Evolutionary conservation across 2,888 invertebrate species (phyloP).

Genomic region (Luffia ferchaultella): DNA sequence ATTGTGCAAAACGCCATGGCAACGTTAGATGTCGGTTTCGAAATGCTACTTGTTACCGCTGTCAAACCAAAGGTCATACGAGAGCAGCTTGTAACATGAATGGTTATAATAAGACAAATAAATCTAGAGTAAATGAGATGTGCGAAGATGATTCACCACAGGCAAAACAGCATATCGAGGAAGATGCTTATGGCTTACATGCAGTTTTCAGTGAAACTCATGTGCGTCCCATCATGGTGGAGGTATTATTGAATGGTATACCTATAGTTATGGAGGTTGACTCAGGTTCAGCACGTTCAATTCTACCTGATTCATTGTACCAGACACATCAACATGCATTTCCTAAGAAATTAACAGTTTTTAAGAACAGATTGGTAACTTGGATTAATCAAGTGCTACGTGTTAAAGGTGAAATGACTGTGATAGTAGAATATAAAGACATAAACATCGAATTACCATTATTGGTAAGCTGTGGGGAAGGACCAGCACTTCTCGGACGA

Average conservation of each 20-base stretch:
- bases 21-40: slow-evolving; percentile 5
- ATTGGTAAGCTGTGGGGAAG: not conserved
- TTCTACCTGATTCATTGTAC: slow-evolving; percentile 5
- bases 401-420: slow-evolving; percentile 1
- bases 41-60: slow-evolving; percentile 8
- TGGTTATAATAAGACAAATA: too few species aligned
- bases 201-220: not conserved
- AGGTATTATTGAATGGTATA: slow-evolving; percentile 5
- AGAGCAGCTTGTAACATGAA: slow-evolving; percentile 4
- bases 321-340: slow-evolving; percentile 3
- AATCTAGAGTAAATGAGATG: slow-evolving; percentile 4
- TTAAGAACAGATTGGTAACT: slow-evolving; percentile 7
- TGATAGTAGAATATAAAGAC: slow-evolving; percentile 1
- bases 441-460: slow-evolving; percentile 1
- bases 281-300: slow-evolving; percentile 7
- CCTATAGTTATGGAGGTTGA: slow-evolving; percentile 9
- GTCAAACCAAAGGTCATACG: slow-evolving; percentile 8
- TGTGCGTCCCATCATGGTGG: slow-evolving; percentile 2
- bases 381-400: slow-evolving; percentile 5
- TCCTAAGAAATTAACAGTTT: slow-evolving; percentile 2
- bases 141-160: not conserved
- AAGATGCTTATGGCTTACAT: slow-evolving; percentile 3
- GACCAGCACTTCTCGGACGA: slow-evolving; percentile 1
- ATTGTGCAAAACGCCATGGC: slow-evolving; percentile 5
- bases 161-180: not conserved